phyloP scores from a whole-genome alignment of 2,113 vertebrate species.

The Procapra przewalskii region DNA sequence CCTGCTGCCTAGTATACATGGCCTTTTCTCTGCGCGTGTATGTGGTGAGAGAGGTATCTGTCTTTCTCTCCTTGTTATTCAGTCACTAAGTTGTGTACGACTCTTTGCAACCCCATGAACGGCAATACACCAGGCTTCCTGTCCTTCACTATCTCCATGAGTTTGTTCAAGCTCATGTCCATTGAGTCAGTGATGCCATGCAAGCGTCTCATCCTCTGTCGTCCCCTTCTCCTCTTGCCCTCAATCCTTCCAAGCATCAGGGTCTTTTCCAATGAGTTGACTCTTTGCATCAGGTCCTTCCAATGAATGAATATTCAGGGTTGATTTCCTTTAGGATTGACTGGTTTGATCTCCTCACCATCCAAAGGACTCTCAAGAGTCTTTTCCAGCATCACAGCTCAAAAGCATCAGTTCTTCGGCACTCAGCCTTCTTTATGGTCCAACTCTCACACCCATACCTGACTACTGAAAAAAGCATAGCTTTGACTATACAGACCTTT shows the following conservation, averaged over 20 bases:
- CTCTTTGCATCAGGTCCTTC: neutral
- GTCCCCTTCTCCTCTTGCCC: neutral
- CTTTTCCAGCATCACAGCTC: neutral
- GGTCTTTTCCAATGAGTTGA: neutral
- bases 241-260: neutral
- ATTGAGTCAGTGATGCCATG: neutral
- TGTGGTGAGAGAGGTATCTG: neutral
- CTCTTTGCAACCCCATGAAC: neutral
- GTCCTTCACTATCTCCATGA: neutral
- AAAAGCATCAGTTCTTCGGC: neutral
- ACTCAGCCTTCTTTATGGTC: neutral
- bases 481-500: neutral
- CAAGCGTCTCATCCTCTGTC: fast-evolving
- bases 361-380: neutral
- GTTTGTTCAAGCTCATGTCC: neutral
- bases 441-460: neutral
- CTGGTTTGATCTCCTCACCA: neutral
- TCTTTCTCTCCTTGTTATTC: neutral
- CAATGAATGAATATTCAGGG: neutral
- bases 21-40: neutral
- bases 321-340: neutral
- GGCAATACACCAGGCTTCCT: neutral
- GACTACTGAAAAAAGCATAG: neutral
- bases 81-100: neutral
- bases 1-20: neutral